Conservation (phyloP, 2,113 vertebrate species). For the Microtus richardsoni region DNA sequence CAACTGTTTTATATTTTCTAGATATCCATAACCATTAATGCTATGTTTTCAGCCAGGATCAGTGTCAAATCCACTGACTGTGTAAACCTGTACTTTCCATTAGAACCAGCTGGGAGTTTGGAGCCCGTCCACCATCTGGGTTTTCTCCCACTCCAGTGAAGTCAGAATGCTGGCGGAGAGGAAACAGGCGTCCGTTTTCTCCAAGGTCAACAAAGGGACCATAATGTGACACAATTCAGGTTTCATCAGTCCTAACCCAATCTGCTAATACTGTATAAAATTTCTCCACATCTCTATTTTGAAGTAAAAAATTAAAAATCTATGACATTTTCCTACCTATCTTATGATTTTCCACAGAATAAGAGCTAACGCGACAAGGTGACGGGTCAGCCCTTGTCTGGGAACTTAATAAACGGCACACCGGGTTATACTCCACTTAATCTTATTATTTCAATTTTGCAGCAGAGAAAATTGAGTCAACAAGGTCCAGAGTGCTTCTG, state of each 20-base stretch:
- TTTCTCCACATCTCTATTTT: background rate
- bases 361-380: background rate
- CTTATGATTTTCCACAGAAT: background rate
- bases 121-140: accelerated
- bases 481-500: background rate
- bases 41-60: background rate
- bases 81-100: background rate
- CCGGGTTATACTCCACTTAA: background rate
- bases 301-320: background rate
- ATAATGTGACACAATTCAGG: background rate
- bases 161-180: background rate
- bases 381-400: background rate
- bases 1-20: conserved; percentile 38
- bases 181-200: background rate
- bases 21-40: background rate
- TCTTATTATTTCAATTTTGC: conserved; percentile 10
- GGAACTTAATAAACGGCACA: background rate
- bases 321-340: background rate
- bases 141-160: background rate
- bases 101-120: background rate
- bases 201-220: background rate
- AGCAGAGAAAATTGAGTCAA: background rate
- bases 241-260: background rate
- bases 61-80: background rate
- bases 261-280: background rate